Percentiles rank a stretch among this genome's conserved stretches.
phyloP scores from a whole-genome alignment of 1,140 invertebrate genomes.

The Drosophila lini region DNA sequence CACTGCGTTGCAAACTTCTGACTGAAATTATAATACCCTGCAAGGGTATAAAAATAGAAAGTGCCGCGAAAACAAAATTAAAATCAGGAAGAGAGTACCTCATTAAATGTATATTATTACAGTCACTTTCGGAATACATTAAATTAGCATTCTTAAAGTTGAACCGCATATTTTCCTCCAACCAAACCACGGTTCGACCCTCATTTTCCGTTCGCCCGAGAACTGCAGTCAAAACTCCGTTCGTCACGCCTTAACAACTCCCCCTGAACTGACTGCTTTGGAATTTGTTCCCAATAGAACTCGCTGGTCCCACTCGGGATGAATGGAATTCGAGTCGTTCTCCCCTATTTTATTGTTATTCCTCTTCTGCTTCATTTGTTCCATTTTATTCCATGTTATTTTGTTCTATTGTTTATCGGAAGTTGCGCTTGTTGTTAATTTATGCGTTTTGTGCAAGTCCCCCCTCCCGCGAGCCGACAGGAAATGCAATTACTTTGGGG shows the following conservation, averaged over 20 bases:
- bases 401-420: slow-evolving; percentile 53
- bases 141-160: slow-evolving; percentile 8
- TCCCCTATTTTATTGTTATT: slow-evolving; percentile 39
- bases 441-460: slow-evolving; percentile 52
- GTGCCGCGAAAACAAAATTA: not conserved
- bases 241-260: slow-evolving; percentile 41
- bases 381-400: slow-evolving; percentile 49
- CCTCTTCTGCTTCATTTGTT: slow-evolving; percentile 56
- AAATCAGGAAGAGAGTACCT: not conserved
- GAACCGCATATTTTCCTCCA: not conserved
- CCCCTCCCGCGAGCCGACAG: slow-evolving; percentile 25
- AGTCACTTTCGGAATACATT: slow-evolving; percentile 3
- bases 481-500: slow-evolving; percentile 59
- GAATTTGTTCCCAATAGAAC: slow-evolving; percentile 44
- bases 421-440: slow-evolving; percentile 55
- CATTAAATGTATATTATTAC: not conserved
- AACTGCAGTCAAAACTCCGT: slow-evolving; percentile 34
- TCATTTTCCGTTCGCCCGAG: slow-evolving; percentile 6
- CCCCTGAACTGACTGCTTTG: slow-evolving; percentile 15
- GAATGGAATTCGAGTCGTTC: slow-evolving; percentile 35
- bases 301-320: slow-evolving; percentile 22
- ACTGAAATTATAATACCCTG: too few relatives aligned
- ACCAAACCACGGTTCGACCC: not conserved
- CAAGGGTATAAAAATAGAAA: too few relatives aligned
- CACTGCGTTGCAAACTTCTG: too few relatives aligned